Conservation (phyloP, 2,888 invertebrate species). For the Phengaris arion region DNA sequence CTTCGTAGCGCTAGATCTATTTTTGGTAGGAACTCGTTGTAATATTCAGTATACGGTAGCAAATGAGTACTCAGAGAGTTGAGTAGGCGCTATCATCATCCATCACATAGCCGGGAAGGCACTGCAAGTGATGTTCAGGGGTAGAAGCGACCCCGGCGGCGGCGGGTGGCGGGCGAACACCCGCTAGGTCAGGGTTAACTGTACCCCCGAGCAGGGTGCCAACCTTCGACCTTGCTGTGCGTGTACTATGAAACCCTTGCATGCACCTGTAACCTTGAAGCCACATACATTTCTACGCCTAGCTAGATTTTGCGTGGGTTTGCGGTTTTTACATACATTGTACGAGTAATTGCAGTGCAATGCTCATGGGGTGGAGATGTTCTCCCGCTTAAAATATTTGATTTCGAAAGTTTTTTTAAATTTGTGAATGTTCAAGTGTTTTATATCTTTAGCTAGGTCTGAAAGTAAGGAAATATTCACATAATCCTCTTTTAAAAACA, state of each 20-base stretch:
- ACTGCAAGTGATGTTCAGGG: constrained; percentile 64
- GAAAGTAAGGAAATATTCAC: too few species aligned
- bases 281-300: neutral
- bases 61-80: neutral
- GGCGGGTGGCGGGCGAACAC: constrained; percentile 60
- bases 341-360: too few species aligned
- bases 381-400: too few species aligned
- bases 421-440: too few species aligned
- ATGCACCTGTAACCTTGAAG: constrained; percentile 31
- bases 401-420: neutral
- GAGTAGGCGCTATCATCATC: constrained; percentile 42
- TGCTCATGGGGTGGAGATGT: too few species aligned
- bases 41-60: too few species aligned
- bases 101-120: constrained; percentile 63
- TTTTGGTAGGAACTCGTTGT: too few species aligned
- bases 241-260: constrained; percentile 41
- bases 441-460: too few species aligned
- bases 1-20: too few species aligned
- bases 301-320: neutral
- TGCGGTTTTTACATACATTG: neutral
- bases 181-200: constrained; percentile 78
- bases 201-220: constrained; percentile 70
- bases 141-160: constrained; percentile 51
- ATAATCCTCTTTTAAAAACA: too few species aligned
- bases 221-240: constrained; percentile 73